Evolutionary conservation across 2,797 vertebrate species (phyloP).

Genomic region (Poliocrania exsul): DNA sequence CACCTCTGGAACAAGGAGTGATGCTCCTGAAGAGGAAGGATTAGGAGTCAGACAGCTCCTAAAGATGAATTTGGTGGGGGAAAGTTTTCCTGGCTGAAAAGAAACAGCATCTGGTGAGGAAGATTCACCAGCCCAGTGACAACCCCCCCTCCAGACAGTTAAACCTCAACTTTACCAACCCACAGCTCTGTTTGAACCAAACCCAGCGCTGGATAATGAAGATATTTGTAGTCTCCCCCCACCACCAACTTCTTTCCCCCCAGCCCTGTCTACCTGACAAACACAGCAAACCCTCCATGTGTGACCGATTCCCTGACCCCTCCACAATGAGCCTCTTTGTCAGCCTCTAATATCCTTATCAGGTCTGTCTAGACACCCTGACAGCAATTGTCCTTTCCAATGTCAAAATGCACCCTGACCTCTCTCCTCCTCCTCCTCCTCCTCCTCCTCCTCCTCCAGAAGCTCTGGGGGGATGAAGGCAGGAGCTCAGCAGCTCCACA

Average conservation of each 20-base stretch:
- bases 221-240: background rate
- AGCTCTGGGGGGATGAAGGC: background rate
- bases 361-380: constrained; percentile 90
- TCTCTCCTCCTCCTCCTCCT: background rate
- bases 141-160: background rate
- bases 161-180: background rate
- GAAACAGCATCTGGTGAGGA: background rate
- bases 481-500: background rate
- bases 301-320: constrained; percentile 83
- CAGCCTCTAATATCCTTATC: constrained; percentile 88
- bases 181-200: background rate
- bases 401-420: constrained; percentile 62
- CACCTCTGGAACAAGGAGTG: background rate
- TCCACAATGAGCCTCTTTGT: constrained; percentile 85
- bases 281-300: constrained; percentile 47
- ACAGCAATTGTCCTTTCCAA: constrained; percentile 76
- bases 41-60: background rate
- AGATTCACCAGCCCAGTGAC: fast-evolving
- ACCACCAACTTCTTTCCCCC: constrained; percentile 24
- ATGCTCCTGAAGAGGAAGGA: background rate
- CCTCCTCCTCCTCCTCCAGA: background rate
- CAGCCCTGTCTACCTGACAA: constrained; percentile 73
- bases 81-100: background rate
- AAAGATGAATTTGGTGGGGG: fast-evolving
- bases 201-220: background rate